These are phyloP conservation scores for Drosophila maculinotata DNA, from an alignment of 2,888 invertebrate species.

Conservation along the genomic window DNA sequence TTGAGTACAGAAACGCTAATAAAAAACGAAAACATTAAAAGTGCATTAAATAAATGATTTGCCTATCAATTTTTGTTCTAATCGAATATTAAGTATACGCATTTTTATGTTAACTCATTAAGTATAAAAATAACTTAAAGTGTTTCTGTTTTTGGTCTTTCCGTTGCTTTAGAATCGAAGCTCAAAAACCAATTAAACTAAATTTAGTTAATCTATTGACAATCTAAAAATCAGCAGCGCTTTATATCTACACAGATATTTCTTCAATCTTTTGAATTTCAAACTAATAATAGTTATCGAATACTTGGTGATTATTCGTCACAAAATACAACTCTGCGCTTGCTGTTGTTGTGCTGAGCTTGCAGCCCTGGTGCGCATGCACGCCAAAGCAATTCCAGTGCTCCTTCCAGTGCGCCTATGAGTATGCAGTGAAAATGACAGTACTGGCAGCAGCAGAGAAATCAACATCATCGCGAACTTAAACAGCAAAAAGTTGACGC, in stretches of 20 bases:
- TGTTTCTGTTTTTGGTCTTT: background rate
- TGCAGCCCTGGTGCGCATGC: constrained; percentile 66
- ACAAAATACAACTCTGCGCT: constrained; percentile 29
- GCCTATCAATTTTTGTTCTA: constrained; percentile 3
- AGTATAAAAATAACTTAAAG: too few relatives aligned
- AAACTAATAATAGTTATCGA: background rate
- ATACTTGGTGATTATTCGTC: constrained; percentile 2
- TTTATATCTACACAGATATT: too few relatives aligned
- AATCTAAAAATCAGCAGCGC: background rate
- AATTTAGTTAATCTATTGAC: background rate
- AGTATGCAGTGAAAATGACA: constrained; percentile 80
- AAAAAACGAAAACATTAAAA: constrained; percentile 72
- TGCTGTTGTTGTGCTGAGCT: background rate
- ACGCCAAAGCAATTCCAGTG: constrained; percentile 47
- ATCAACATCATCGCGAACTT: constrained; percentile 66
- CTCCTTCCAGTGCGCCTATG: constrained; percentile 68
- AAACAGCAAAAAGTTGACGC: constrained; percentile 64
- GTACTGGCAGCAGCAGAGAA: constrained; percentile 64
- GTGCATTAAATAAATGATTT: constrained; percentile 64
- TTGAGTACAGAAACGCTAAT: constrained; percentile 78
- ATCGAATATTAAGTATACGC: too few relatives aligned
- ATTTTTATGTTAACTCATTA: too few relatives aligned
- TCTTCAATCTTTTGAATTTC: background rate
- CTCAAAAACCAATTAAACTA: background rate
- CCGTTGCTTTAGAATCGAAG: too few relatives aligned